Percentiles rank a stretch among this genome's conserved stretches.
Conservation (phyloP, 37 sponge, comb jelly and placozoan genomes). For the Tethya wilhelma region DNA sequence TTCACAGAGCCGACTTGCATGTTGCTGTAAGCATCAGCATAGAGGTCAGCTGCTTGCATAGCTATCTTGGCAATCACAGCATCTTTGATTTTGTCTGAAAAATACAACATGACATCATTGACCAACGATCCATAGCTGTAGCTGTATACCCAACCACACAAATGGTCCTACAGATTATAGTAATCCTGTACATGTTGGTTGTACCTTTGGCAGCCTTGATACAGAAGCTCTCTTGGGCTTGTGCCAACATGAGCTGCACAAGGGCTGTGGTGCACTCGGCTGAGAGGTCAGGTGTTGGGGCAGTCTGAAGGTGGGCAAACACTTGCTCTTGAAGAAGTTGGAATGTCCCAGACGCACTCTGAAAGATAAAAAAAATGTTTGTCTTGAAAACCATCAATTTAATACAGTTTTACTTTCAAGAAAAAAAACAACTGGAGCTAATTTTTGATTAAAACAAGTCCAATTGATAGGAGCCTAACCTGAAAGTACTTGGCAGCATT, state of each 20-base stretch:
- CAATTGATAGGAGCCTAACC: too few relatives aligned
- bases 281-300: slow-evolving; percentile 91
- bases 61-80: slow-evolving; percentile 84
- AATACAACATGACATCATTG: not conserved
- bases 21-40: slow-evolving; percentile 82
- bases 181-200: not conserved
- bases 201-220: slow-evolving; percentile 80
- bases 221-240: slow-evolving; percentile 93
- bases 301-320: slow-evolving; percentile 81
- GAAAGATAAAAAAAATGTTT: not conserved
- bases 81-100: slow-evolving; percentile 88
- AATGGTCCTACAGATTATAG: too few relatives aligned
- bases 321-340: slow-evolving; percentile 86
- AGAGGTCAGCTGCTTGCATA: slow-evolving; percentile 84
- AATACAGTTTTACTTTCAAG: too few relatives aligned
- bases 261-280: slow-evolving; percentile 84
- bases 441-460: too few relatives aligned
- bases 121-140: too few relatives aligned
- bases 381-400: too few relatives aligned
- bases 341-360: slow-evolving; percentile 94
- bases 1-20: slow-evolving; percentile 73
- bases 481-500: slow-evolving; percentile 90
- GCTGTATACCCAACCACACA: too few relatives aligned
- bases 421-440: too few relatives aligned
- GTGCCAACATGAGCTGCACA: slow-evolving; percentile 89